Conservation (phyloP, 1,140 invertebrate species). For the Rhynchophorus ferrugineus region DNA sequence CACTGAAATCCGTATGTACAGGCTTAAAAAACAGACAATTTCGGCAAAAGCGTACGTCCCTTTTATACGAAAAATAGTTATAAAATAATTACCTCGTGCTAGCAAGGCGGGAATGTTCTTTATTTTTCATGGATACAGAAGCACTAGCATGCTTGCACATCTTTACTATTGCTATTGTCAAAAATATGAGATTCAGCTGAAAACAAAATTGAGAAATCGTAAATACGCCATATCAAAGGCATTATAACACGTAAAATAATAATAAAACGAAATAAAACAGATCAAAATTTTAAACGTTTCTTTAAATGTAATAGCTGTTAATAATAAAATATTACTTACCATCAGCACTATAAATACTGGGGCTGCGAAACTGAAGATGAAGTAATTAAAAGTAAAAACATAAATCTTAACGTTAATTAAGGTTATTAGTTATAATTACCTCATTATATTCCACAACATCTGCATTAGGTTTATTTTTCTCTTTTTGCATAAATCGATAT, state of each 20-base stretch:
- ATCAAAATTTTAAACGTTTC: conserved; percentile 1
- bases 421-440: no score
- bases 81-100: conserved; percentile 60
- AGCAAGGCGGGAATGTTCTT: conserved; percentile 70
- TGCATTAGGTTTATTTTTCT: conserved; percentile 26
- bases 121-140: conserved; percentile 69
- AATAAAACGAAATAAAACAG: conserved; percentile 12
- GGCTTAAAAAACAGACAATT: not conserved
- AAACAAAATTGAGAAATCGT: conserved; percentile 30
- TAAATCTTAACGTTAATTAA: no score
- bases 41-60: conserved; percentile 2
- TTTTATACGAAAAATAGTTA: conserved; percentile 9
- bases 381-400: no score
- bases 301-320: conserved; percentile 4
- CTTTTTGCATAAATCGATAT: conserved; percentile 42
- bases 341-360: conserved; percentile 77
- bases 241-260: not conserved
- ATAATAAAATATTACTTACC: conserved; percentile 56
- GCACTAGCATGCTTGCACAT: conserved; percentile 81
- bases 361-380: conserved; percentile 90
- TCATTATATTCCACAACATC: conserved; percentile 37
- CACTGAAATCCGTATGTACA: no score
- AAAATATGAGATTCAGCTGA: conserved; percentile 79
- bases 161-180: conserved; percentile 81
- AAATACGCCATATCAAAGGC: conserved; percentile 15